Base-by-base conservation (phyloP, 64 coral and sea anemone species). In the Acropora yongei region DNA sequence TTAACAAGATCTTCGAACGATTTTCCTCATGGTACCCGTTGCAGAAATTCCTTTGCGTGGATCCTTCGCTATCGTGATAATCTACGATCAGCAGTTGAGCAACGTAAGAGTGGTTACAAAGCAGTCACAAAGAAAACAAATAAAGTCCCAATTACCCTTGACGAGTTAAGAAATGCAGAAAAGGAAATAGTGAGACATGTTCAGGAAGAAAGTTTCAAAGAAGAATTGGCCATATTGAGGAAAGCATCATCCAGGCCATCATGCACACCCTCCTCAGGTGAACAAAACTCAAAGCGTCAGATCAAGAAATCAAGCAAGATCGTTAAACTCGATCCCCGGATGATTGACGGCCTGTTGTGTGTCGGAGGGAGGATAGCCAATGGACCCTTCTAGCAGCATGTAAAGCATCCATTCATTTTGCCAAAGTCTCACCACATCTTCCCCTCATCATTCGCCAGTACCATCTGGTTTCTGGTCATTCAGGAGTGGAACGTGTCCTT, bases 1-100 rank as follows among this genome's bases (percentile, higher is more conserved):
- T 77, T 42, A 77, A 46, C 75, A 46, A 77, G 75, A 77, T 77
- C 75, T 77, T 77, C 16, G 75, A 77, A 47, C 75, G 75, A 77
- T 45, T 47, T 77, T 77, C 75, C 13, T 77, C 44, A 2, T 77
- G 75, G 44, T 45, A 77, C 44, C 44, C 43, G 75, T 77, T 77
- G 44, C 46, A 77, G 44, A 45, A 47, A 77, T 77, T 63, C 60
- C 11, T 14, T 63, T 30, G 14, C 60, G 2, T 63, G 60, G 60
- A 63, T 63, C 75, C 75, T 77, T 77, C 75, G 43, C 75, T 77
- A 77, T 77, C 75, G 44, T 12, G 75, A 77, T 47, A 77, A 49
- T 77, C 75, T 77, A 77, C 75, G 45, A 77, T 77, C 75, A 47
- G 75, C 75, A 77, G 75, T 77, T 42, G 30, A 30, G 30, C 30